phyloP scores from a whole-genome alignment of 2,888 invertebrate species.

The Habroteleia sp. region DNA sequence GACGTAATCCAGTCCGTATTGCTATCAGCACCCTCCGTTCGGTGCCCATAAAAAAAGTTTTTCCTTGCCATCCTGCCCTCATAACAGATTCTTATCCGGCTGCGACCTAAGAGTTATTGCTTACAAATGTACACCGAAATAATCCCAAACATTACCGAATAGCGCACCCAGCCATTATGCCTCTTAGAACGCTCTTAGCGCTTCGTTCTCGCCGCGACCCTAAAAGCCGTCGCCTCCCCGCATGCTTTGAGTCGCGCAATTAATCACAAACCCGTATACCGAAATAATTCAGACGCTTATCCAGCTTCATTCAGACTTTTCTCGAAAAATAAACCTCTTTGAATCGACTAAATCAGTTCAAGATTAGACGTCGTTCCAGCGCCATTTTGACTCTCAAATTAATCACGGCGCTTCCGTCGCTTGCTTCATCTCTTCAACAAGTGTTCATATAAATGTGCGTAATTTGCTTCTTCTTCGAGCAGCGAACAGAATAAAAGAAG shows the following conservation, averaged over 20 bases:
- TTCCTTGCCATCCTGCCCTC: conserved; percentile 7
- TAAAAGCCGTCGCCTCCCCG: conserved; percentile 10
- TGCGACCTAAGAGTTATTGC: conserved; percentile 35
- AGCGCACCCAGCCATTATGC: conserved; percentile 32
- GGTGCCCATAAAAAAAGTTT: conserved; percentile 32
- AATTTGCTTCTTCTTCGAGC: conserved; percentile 1
- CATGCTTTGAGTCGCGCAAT: conserved; percentile 9
- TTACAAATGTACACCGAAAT: conserved; percentile 52
- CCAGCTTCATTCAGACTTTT: background rate
- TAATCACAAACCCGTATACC: conserved; percentile 26
- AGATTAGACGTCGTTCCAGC: background rate
- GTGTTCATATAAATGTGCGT: conserved; percentile 12
- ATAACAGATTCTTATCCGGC: conserved; percentile 35
- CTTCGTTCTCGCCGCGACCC: conserved; percentile 8
- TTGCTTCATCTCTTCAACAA: conserved; percentile 15
- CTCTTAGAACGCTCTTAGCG: conserved; percentile 27
- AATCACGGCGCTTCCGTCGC: background rate
- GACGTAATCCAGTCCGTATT: conserved; percentile 32
- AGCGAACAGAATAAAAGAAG: background rate
- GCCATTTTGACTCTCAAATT: background rate
- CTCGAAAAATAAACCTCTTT: background rate
- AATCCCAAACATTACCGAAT: conserved; percentile 36
- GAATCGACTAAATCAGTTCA: background rate
- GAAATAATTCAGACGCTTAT: conserved; percentile 16
- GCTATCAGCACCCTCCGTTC: conserved; percentile 23